These are phyloP conservation scores for Chamaea fasciata DNA, from an alignment of 2,113 vertebrate genomes.

Conservation along the genomic window DNA sequence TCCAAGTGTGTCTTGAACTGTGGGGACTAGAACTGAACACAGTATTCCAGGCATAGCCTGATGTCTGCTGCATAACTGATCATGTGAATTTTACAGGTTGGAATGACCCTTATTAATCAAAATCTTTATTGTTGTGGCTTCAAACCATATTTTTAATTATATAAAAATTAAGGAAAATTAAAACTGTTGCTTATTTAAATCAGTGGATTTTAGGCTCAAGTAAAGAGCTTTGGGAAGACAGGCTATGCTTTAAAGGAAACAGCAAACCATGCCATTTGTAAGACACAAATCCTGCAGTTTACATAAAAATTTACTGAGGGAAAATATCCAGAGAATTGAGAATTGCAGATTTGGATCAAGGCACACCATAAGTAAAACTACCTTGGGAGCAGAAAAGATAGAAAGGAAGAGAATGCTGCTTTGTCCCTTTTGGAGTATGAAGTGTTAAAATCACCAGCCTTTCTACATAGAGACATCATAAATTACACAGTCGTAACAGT, in stretches of 20 bases:
- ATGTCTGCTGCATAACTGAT: not conserved
- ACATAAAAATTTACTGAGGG: not conserved
- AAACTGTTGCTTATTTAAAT: not conserved
- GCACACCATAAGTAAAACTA: not conserved
- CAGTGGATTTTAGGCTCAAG: not conserved
- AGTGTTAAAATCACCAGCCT: not conserved
- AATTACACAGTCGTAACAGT: not conserved
- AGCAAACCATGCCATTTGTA: not conserved
- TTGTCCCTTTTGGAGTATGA: not conserved
- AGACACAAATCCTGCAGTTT: not conserved
- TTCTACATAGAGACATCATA: not conserved
- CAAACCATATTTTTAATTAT: not conserved
- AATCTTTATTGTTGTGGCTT: not conserved
- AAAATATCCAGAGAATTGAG: not conserved
- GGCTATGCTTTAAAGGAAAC: not conserved
- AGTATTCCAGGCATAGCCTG: not conserved
- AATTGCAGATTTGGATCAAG: not conserved
- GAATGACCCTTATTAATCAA: not conserved
- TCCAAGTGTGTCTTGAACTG: accelerated
- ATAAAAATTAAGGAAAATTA: not conserved
- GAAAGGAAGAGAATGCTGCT: not conserved
- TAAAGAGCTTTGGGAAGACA: not conserved
- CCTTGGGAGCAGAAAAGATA: not conserved
- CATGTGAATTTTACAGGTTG: not conserved
- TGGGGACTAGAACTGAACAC: not conserved